Conservation (phyloP, 2,797 vertebrate genomes). For the Catostomus latipinnis region DNA sequence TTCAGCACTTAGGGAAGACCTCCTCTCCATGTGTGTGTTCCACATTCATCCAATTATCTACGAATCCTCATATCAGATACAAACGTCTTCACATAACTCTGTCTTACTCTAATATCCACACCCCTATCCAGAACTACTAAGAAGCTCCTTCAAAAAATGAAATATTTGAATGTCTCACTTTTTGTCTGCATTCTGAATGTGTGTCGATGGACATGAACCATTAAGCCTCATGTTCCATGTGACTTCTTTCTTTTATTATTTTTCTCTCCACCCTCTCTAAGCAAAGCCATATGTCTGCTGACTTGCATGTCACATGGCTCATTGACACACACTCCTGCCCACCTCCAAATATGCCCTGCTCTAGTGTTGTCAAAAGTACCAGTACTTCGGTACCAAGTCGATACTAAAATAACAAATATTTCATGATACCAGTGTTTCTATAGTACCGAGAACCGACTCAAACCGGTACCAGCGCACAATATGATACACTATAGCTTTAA, state of each 20-base stretch:
- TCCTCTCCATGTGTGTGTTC: neutral
- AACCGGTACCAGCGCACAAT: no score
- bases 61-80: neutral
- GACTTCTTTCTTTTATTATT: constrained; percentile 41
- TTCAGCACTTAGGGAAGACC: no score
- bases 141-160: constrained; percentile 6
- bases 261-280: constrained; percentile 54
- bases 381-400: no score
- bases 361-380: no score
- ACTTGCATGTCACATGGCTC: constrained; percentile 53
- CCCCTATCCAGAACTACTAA: neutral
- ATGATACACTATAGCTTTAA: no score
- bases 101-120: neutral
- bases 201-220: constrained; percentile 43
- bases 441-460: no score
- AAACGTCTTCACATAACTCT: neutral
- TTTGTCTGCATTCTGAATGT: constrained; percentile 19
- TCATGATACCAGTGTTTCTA: no score
- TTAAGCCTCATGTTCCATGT: constrained; percentile 31
- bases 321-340: constrained; percentile 33
- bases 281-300: constrained; percentile 57
- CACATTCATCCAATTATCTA: constrained; percentile 8
- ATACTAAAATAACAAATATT: no score
- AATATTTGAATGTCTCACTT: neutral
- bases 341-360: neutral